Evolutionary conservation across 1,140 invertebrate genomes (phyloP).

Genomic region (Cotesia glomerata): DNA sequence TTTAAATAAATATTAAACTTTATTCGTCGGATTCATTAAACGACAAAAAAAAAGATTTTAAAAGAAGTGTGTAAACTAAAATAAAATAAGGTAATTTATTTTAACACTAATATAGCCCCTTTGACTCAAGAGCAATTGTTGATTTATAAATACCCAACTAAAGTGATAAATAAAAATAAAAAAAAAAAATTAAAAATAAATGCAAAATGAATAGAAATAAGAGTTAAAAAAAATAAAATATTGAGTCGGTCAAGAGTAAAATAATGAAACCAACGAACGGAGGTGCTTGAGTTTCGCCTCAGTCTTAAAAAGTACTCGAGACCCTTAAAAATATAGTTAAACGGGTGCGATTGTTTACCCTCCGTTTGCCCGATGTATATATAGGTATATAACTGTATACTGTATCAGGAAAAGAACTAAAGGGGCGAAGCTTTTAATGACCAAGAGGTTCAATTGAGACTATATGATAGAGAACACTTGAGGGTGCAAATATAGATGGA

Average conservation of each 20-base stretch:
- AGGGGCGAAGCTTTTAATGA: not conserved
- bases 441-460: not conserved
- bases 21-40: too few species aligned
- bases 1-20: too few species aligned
- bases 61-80: too few species aligned
- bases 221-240: too few species aligned
- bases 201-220: too few species aligned
- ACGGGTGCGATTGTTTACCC: constrained; percentile 10
- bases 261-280: not conserved
- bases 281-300: not conserved
- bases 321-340: not conserved
- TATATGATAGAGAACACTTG: not conserved
- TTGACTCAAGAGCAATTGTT: too few species aligned
- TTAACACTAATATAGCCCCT: too few species aligned
- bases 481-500: not conserved
- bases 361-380: not conserved
- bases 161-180: too few species aligned
- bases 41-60: too few species aligned
- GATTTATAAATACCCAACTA: too few species aligned
- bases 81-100: too few species aligned
- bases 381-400: not conserved
- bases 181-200: too few species aligned
- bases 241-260: not conserved
- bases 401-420: not conserved
- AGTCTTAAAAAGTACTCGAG: not conserved